These are phyloP conservation scores for Lagopus muta DNA, from an alignment of 2,113 vertebrate genomes.

Conservation along the genomic window DNA sequence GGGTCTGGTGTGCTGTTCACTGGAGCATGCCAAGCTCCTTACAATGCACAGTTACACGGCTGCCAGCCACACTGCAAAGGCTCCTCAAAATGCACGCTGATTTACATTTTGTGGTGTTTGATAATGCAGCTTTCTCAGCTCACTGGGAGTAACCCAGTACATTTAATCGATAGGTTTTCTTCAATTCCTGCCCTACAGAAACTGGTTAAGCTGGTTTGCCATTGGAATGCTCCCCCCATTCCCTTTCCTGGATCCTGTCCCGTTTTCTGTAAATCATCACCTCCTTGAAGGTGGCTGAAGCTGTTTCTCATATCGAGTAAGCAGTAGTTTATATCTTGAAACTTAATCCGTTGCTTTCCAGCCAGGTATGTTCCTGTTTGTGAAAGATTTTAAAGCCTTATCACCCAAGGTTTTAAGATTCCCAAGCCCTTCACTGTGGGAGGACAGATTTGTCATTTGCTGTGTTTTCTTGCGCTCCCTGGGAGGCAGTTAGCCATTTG, in stretches of 20 bases:
- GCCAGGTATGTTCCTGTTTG: background rate
- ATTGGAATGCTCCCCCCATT: background rate
- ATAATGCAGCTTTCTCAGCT: background rate
- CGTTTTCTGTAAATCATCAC: slow-evolving; percentile 70
- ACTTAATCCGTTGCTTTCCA: slow-evolving; percentile 43
- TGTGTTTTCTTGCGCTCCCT: background rate
- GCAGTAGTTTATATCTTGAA: slow-evolving; percentile 4
- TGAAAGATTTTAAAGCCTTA: background rate
- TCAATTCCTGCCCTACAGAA: slow-evolving; percentile 27
- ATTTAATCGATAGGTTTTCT: background rate
- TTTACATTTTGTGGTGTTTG: background rate
- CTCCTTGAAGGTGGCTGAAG: slow-evolving; percentile 43
- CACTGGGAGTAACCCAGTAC: background rate
- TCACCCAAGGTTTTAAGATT: background rate
- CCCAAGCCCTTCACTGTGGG: background rate
- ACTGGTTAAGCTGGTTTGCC: slow-evolving; percentile 68
- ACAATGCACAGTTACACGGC: accelerated
- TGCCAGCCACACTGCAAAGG: background rate
- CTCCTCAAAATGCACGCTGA: accelerated
- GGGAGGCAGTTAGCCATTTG: background rate
- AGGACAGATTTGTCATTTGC: background rate
- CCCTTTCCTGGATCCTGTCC: slow-evolving; percentile 48
- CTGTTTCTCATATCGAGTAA: background rate
- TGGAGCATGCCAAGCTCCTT: background rate
- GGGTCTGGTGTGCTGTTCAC: background rate